Evolutionary conservation across 2,113 vertebrate species (phyloP), one percentile per base, ranked within the genome.

Genomic region (Dromaius novaehollandiae): DNA sequence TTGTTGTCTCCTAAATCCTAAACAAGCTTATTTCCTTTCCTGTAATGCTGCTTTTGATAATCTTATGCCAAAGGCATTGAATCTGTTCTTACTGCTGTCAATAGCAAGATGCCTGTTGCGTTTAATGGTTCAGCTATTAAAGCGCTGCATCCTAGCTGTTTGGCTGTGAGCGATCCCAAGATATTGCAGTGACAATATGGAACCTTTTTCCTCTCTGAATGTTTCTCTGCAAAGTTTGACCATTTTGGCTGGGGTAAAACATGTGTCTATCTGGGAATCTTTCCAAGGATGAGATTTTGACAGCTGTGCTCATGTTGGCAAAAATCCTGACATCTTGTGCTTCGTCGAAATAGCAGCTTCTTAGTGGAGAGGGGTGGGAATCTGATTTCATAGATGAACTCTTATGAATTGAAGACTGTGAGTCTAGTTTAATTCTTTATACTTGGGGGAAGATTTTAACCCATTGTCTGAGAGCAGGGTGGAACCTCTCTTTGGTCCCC

Each of bases 261-360:
- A 93, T 95, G 96, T 96, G 96, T 97, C 93, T 95, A 95, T 96
- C 90, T 96, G 95, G 95, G 96, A 96, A 93, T 55, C 87, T 87
- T 96, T 97, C 95, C 95, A 97, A 95, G 95, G 93, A 96, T 96
- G 95, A 97, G 89, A 96, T 97, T 97, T 97, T 95, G 96, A 97
- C 96, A 97, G 97, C 97, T 97, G 97, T 95, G 96, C 96, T 97
- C 96, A 5, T 93, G 92, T 91, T 97, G 96, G 96, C 97, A 97
- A 91, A 96, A 96, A 90, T 97, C 95, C 97, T 96, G 97, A 97
- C 96, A 95, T 95, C 91, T 97, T 94, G 90, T 75, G 89, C 95
- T 95, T 22, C 46, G 88, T 96, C 93, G 95, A 96, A 97, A 97
- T 95, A 95, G 95, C 97, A 96, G 95, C 92, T 95, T 95, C 95